phyloP scores from a whole-genome alignment of 2,797 vertebrate species.

The Gastrophryne carolinensis region DNA sequence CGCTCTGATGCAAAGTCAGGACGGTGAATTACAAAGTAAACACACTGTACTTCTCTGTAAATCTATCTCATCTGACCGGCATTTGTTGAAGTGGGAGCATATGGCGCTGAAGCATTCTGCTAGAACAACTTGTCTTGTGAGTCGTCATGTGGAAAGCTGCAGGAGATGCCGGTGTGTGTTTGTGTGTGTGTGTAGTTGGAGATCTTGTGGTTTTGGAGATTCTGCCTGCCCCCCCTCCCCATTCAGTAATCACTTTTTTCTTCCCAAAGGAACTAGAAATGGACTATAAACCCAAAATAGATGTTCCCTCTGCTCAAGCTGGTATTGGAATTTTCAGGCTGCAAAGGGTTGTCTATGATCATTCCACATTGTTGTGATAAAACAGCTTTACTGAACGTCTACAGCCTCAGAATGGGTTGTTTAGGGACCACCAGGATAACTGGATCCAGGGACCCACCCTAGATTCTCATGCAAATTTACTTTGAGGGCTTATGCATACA shows the following conservation, averaged over 20 bases:
- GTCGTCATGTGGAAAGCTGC: slow-evolving; percentile 65
- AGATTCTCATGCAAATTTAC: no score
- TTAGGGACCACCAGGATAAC: no score
- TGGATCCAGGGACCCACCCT: no score
- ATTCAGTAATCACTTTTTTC: slow-evolving; percentile 3
- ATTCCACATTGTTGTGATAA: neutral
- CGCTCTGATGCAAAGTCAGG: neutral
- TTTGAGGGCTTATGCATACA: no score
- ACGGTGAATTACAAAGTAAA: neutral
- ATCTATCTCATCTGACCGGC: slow-evolving; percentile 56
- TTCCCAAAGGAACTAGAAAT: neutral
- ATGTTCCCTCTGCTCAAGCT: neutral
- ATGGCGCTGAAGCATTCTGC: slow-evolving; percentile 59
- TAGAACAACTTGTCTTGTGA: slow-evolving; percentile 64
- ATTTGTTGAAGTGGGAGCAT: slow-evolving; percentile 65
- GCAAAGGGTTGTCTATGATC: neutral
- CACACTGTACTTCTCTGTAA: neutral
- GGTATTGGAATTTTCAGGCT: neutral
- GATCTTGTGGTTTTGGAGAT: slow-evolving; percentile 39
- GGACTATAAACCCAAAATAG: neutral
- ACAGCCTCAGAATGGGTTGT: no score
- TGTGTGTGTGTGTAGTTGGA: slow-evolving; percentile 66
- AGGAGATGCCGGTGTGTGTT: slow-evolving; percentile 65
- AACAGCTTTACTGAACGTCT: no score
- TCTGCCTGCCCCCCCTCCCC: slow-evolving; percentile 18